Evolutionary conservation across 2,888 invertebrate species (phyloP).

Genomic region (Tetramorium bicarinatum): DNA sequence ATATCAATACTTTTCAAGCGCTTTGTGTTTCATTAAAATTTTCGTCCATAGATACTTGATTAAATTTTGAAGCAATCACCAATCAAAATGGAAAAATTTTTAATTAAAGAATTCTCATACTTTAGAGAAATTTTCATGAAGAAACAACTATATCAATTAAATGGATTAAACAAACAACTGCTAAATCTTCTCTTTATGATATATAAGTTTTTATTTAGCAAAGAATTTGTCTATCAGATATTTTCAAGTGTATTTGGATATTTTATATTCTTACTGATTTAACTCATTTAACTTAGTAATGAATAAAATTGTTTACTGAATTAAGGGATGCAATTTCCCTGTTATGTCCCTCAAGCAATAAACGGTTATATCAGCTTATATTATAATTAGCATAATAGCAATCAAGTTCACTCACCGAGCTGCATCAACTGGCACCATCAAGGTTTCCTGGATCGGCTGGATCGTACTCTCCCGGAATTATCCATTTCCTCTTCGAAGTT

Average conservation of each 20-base stretch:
- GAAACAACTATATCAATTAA: background rate
- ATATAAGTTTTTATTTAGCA: background rate
- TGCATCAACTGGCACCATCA: too few relatives aligned
- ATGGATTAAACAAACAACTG: background rate
- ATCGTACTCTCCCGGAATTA: background rate
- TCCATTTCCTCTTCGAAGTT: background rate
- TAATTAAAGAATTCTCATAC: background rate
- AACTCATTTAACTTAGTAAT: background rate
- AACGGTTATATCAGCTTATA: background rate
- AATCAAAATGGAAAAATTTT: background rate
- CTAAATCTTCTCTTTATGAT: background rate
- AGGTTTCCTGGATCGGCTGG: background rate
- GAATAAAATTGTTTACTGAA: background rate
- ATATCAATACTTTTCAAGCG: background rate
- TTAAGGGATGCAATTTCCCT: background rate
- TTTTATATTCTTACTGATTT: background rate
- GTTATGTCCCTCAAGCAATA: background rate
- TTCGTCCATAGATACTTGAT: background rate
- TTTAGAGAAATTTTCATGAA: background rate
- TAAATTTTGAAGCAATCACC: background rate
- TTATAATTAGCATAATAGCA: slow-evolving; percentile 6
- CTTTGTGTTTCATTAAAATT: background rate
- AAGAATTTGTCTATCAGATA: background rate
- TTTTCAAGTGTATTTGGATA: background rate
- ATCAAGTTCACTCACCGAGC: slow-evolving; percentile 5